These are phyloP conservation scores for Chloroceryle aenea DNA, from an alignment of 2,113 vertebrate species.

Conservation along the genomic window DNA sequence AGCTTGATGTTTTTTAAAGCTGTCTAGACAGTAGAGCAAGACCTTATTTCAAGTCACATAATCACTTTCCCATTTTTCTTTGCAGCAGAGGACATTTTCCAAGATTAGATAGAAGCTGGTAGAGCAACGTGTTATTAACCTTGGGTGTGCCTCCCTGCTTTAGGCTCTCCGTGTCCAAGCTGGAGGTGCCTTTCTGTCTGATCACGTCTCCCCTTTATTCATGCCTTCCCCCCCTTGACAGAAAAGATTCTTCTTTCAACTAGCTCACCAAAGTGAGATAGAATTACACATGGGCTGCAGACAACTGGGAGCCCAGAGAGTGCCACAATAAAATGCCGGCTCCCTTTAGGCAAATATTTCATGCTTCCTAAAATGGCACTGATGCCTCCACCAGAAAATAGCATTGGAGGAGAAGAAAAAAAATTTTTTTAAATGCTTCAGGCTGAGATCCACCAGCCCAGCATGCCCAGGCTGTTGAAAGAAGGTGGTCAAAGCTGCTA, in stretches of 20 bases:
- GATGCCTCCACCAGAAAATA: background rate
- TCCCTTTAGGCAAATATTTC: background rate
- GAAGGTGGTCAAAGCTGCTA: background rate
- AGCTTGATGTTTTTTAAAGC: slow-evolving; percentile 62
- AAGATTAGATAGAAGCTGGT: slow-evolving; percentile 68
- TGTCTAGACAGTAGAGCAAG: slow-evolving; percentile 69
- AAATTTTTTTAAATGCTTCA: background rate
- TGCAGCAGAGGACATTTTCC: slow-evolving; percentile 30
- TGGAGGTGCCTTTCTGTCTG: slow-evolving; percentile 63
- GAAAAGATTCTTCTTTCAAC: background rate
- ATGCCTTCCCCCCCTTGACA: background rate
- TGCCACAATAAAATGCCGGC: background rate
- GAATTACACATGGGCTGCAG: background rate
- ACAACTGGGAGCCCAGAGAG: background rate
- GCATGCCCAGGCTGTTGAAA: background rate
- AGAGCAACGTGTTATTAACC: slow-evolving; percentile 52
- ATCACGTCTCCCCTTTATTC: background rate
- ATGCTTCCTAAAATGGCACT: background rate
- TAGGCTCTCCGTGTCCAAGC: background rate
- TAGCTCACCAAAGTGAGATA: background rate
- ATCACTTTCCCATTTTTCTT: slow-evolving; percentile 68
- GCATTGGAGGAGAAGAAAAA: background rate
- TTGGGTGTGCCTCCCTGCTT: slow-evolving; percentile 41
- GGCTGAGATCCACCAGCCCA: background rate
- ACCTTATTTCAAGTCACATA: slow-evolving; percentile 69